Base-by-base conservation (phyloP, 2,113 vertebrate species). In the Ammodytes marinus region DNA sequence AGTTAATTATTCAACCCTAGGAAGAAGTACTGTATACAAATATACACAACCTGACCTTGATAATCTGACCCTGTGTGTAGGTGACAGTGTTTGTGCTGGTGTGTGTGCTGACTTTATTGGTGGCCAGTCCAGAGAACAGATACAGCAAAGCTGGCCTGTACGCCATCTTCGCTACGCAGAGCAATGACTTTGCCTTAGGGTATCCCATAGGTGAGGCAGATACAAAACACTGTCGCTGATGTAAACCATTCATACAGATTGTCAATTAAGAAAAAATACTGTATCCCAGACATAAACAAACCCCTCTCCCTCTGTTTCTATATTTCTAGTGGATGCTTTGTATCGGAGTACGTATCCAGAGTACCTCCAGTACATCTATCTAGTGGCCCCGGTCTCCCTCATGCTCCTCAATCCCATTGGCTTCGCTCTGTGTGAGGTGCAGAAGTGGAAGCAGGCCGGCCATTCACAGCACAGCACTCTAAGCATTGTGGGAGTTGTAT, bases 291-390 rank as follows among this genome's bases (percentile, higher is more conserved):
- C 17, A n/a, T 4, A 68, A 19, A 59, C 1, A 11, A 10, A 35
- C 40, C 15, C 35, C 4, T 65, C 3, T 47, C 0, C 76, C 12
- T 55, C 15, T 82, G 11, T 73, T 37, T 81, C 8, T 75, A 0
- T 58, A 17, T 43, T 43, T 59, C 2, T 55, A 94, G 92, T 95
- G 53, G 93, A 95, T 27, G 94, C 98, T 92, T 94, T 99, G 83
- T 99, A 99, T 93, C 95, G 96, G 82, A 95, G 95, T 71, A 97
- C 97, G 6, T 97, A 98, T 64, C 98, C 98, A 66, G 97, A 99
- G 74, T 99, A 99, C 91, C 96, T 97, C 61, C 98, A 99, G 96
- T 99, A 99, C 84, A 97, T 99, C 88, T 99, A 99, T 91, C 93
- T 99, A 82, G 98, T 99, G 80, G 98, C 98, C 43, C 98, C 98